Evolutionary conservation across 2,888 invertebrate genomes (phyloP).

Genomic region (Meloe dianella): DNA sequence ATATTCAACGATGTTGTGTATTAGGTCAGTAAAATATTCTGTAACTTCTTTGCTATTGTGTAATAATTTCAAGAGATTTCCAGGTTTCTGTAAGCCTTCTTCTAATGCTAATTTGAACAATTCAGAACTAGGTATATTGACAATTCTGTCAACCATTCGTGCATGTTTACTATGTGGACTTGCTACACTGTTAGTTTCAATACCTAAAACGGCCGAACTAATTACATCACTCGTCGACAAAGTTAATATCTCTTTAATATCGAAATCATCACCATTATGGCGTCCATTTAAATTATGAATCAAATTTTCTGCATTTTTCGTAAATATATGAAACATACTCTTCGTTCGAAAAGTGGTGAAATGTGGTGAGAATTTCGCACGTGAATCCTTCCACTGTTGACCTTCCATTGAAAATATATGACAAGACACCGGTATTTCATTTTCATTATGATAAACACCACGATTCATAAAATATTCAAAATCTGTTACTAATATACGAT

Average conservation of each 20-base stretch:
- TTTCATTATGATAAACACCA: slow-evolving; percentile 15
- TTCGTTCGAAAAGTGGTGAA: slow-evolving; percentile 24
- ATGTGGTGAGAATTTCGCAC: slow-evolving; percentile 19
- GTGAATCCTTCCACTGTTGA: slow-evolving; percentile 16
- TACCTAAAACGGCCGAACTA: slow-evolving; percentile 17
- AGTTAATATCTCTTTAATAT: slow-evolving; percentile 19
- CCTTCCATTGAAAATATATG: slow-evolving; percentile 25
- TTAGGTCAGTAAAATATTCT: slow-evolving; percentile 14
- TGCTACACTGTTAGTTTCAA: slow-evolving; percentile 20
- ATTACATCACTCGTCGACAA: slow-evolving; percentile 21
- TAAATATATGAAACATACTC: slow-evolving; percentile 20
- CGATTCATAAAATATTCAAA: slow-evolving; percentile 27
- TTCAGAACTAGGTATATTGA: slow-evolving; percentile 12
- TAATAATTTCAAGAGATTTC: slow-evolving; percentile 20
- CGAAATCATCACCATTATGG: not conserved
- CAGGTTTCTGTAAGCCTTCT: slow-evolving; percentile 24
- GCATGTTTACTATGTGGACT: slow-evolving; percentile 16
- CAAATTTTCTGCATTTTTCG: slow-evolving; percentile 17
- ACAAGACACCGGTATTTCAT: slow-evolving; percentile 14
- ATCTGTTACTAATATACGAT: slow-evolving; percentile 21
- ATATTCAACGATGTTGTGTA: slow-evolving; percentile 14
- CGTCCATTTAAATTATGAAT: slow-evolving; percentile 4
- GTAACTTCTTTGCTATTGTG: not conserved
- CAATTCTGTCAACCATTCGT: slow-evolving; percentile 11
- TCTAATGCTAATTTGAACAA: slow-evolving; percentile 15